phyloP scores from a whole-genome alignment of 2,113 vertebrate genomes.

The Phyllostomus hastatus region DNA sequence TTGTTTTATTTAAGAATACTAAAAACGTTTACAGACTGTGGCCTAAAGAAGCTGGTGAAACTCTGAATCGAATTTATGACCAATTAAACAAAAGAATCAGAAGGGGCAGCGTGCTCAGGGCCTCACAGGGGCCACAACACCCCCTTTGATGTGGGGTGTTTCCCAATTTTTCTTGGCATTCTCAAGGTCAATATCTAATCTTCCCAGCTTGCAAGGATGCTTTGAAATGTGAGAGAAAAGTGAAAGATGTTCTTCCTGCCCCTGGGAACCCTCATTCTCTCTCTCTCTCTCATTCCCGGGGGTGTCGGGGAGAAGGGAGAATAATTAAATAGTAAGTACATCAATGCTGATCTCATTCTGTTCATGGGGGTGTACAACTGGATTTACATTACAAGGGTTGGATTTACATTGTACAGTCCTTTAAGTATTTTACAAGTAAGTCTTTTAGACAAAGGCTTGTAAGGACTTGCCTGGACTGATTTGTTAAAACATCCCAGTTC shows the following conservation, averaged over 20 bases:
- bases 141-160: background rate
- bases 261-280: background rate
- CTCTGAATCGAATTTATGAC: background rate
- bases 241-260: background rate
- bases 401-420: constrained; percentile 47
- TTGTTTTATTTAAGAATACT: background rate
- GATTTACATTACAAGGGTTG: constrained; percentile 22
- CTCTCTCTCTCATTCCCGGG: background rate
- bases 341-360: background rate
- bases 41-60: background rate
- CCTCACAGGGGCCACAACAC: background rate
- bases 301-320: background rate
- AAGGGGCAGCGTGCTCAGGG: background rate
- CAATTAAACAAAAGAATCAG: background rate
- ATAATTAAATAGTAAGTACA: background rate
- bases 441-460: constrained; percentile 19
- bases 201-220: background rate
- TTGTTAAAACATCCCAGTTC: background rate
- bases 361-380: background rate
- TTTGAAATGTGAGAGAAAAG: background rate
- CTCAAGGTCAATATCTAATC: background rate
- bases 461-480: background rate
- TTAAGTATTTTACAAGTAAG: constrained; percentile 23
- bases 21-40: background rate
- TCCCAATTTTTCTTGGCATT: background rate